phyloP scores from a whole-genome alignment of 2,113 vertebrate species.

The Actenoides lindsayi region DNA sequence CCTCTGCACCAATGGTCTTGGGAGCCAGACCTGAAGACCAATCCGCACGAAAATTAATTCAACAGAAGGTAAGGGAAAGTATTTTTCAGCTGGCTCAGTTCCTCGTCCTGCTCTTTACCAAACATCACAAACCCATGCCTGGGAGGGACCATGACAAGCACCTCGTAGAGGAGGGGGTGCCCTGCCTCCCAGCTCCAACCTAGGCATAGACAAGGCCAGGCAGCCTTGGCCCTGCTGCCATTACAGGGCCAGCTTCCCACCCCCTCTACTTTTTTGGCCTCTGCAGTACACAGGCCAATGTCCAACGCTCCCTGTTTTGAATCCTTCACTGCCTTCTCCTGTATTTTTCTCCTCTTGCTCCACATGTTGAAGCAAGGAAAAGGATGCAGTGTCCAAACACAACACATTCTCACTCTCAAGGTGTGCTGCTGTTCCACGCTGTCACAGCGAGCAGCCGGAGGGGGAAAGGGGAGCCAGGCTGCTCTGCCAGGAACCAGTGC shows the following conservation, averaged over 20 bases:
- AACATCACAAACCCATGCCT: not conserved
- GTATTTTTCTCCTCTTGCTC: not conserved
- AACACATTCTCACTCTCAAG: not conserved
- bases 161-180: accelerated
- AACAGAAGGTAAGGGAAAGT: not conserved
- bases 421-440: not conserved
- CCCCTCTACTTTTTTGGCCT: not conserved
- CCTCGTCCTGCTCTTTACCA: not conserved
- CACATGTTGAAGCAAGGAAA: not conserved
- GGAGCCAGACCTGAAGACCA: not conserved
- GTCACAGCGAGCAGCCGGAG: not conserved
- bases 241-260: not conserved
- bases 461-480: not conserved
- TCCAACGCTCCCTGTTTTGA: not conserved
- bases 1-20: too few species aligned
- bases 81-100: not conserved
- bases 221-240: not conserved
- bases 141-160: accelerated
- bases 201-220: not conserved
- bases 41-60: not conserved
- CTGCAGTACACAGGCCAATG: not conserved
- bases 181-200: not conserved
- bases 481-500: not conserved
- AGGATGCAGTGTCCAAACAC: not conserved
- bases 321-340: not conserved